These are phyloP conservation scores for Piliocolobus tephrosceles DNA, from an alignment of 2,113 vertebrate species.

Conservation along the genomic window DNA sequence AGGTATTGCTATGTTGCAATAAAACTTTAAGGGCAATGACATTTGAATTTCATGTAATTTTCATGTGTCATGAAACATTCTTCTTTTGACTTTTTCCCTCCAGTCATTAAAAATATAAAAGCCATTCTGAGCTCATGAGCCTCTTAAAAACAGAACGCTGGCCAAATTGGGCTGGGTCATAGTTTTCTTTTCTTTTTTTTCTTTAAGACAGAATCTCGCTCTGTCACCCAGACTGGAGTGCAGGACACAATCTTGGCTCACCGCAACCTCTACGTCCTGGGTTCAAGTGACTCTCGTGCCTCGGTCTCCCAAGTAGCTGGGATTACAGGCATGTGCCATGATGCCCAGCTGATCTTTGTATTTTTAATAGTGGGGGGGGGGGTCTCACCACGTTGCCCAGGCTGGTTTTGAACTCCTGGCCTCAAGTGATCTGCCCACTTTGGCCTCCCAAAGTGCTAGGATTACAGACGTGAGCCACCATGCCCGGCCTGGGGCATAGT, in stretches of 20 bases:
- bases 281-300: background rate
- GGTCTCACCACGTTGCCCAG: background rate
- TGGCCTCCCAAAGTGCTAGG: background rate
- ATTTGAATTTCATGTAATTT: background rate
- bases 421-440: background rate
- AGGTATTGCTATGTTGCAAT: background rate
- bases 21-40: background rate
- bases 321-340: background rate
- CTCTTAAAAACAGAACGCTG: background rate
- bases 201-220: background rate
- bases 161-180: background rate
- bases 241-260: background rate
- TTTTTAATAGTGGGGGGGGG: background rate
- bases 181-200: background rate
- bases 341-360: background rate
- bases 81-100: background rate
- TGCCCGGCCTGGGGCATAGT: background rate
- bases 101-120: slow-evolving; percentile 29
- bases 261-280: background rate
- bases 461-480: background rate
- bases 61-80: background rate
- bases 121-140: background rate
- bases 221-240: background rate
- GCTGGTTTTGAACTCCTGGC: background rate
- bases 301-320: background rate